A percentile compares a stretch with the other conserved stretches of the same genome.
phyloP scores from a whole-genome alignment of 1,140 invertebrate genomes.

The Trialeurodes vaporariorum region DNA sequence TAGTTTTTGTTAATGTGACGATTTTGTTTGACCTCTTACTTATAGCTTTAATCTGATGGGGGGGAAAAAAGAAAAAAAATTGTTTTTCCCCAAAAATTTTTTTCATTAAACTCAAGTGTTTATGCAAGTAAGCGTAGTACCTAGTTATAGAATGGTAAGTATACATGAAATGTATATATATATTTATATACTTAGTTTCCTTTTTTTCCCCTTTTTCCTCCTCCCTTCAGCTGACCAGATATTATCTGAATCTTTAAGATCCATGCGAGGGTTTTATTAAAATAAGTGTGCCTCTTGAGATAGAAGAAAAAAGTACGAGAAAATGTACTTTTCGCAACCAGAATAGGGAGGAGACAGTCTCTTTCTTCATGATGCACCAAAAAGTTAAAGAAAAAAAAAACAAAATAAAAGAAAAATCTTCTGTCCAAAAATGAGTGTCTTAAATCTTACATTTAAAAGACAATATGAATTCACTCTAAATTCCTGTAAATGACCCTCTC shows the following conservation, averaged over 20 bases:
- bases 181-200: neutral
- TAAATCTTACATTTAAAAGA: neutral
- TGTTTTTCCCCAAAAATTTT: too few relatives aligned
- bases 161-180: conserved; percentile 1
- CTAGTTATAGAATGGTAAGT: neutral
- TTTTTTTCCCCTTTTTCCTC: neutral
- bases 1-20: too few relatives aligned
- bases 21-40: too few relatives aligned
- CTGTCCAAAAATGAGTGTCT: neutral
- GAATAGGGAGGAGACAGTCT: too few relatives aligned
- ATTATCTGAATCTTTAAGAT: neutral
- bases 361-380: too few relatives aligned
- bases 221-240: neutral
- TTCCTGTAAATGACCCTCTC: too few relatives aligned
- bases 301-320: too few relatives aligned
- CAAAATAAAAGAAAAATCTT: neutral
- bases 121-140: neutral
- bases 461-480: neutral
- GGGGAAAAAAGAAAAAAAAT: too few relatives aligned
- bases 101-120: too few relatives aligned
- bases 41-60: too few relatives aligned
- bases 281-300: neutral
- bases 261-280: neutral
- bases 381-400: too few relatives aligned
- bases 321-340: too few relatives aligned